Evolutionary conservation across 2,888 invertebrate genomes (phyloP).

Genomic region (Eumerus sabulonum): DNA sequence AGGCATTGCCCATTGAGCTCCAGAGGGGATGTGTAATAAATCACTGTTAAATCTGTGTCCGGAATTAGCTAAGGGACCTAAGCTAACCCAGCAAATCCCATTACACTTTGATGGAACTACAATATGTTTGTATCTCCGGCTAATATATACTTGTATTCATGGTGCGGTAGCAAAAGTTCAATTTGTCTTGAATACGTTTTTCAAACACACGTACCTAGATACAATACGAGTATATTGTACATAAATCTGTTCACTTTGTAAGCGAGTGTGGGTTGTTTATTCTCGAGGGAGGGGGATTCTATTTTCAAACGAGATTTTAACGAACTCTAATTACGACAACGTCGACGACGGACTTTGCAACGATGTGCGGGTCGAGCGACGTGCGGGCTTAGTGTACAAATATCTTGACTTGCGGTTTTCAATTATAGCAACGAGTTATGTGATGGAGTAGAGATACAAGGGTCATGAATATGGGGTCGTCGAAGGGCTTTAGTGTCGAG

Average conservation of each 20-base stretch:
- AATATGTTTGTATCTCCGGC: too few relatives aligned
- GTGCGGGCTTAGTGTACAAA: too few relatives aligned
- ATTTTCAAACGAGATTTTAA: conserved; percentile 14
- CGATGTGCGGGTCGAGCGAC: too few relatives aligned
- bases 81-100: background rate
- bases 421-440: conserved; percentile 8
- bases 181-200: too few relatives aligned
- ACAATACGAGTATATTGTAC: too few relatives aligned
- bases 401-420: conserved; percentile 14
- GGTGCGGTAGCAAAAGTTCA: too few relatives aligned
- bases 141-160: too few relatives aligned
- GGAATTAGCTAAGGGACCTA: background rate
- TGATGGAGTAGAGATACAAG: background rate
- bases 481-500: background rate
- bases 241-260: too few relatives aligned
- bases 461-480: background rate
- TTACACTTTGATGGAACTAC: too few relatives aligned
- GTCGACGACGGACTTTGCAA: background rate
- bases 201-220: too few relatives aligned
- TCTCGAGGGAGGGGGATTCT: background rate
- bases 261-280: too few relatives aligned
- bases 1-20: background rate
- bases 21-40: conserved; percentile 9
- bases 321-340: conserved; percentile 27
- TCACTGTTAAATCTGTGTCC: conserved; percentile 3